Evolutionary conservation across 2,113 vertebrate genomes (phyloP).

Genomic region (Pongo abelii): DNA sequence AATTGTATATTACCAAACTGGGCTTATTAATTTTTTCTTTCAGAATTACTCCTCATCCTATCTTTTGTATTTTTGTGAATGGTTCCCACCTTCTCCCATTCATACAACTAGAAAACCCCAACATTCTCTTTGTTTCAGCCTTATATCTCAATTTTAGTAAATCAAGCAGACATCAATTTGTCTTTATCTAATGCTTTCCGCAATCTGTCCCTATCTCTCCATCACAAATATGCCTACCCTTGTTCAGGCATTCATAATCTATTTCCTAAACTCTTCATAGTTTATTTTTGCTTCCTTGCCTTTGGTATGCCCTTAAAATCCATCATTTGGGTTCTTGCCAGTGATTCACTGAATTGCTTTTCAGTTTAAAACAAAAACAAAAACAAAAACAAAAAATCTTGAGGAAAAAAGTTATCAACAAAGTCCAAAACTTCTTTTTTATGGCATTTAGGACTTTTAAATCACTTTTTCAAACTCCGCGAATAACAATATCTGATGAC

Average conservation of each 20-base stretch:
- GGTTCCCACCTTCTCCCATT: neutral
- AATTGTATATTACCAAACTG: neutral
- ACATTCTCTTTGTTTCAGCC: neutral
- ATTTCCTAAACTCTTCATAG: neutral
- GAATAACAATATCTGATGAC: neutral
- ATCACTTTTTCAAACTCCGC: neutral
- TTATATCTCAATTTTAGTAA: neutral
- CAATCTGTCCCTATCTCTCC: neutral
- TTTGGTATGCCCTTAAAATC: constrained; percentile 25
- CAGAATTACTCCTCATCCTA: neutral
- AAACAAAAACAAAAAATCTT: neutral
- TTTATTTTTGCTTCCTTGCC: neutral
- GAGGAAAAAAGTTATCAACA: neutral
- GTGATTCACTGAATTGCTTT: neutral
- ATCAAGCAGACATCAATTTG: neutral
- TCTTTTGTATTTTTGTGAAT: neutral
- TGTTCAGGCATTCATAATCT: neutral
- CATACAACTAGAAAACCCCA: neutral
- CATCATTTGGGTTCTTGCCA: neutral
- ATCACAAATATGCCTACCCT: neutral
- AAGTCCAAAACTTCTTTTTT: neutral
- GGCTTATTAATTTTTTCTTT: neutral
- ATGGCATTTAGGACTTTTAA: neutral
- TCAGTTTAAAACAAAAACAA: neutral
- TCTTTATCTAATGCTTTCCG: neutral